phyloP scores from a whole-genome alignment of 2,113 vertebrate genomes.

The Rafetus swinhoei region DNA sequence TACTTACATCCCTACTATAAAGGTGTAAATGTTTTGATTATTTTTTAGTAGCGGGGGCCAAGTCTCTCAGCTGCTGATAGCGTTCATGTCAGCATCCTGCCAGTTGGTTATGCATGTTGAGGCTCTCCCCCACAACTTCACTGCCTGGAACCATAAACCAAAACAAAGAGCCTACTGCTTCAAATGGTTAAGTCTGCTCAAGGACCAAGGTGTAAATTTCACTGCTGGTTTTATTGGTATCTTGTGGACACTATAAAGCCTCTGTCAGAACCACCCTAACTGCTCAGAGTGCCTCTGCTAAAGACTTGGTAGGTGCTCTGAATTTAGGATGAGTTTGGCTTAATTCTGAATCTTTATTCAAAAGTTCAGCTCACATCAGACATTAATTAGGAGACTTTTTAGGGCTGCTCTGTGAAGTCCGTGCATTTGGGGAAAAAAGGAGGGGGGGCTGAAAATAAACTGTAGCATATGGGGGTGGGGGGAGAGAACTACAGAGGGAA shows the following conservation, averaged over 20 bases:
- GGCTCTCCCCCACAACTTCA: neutral
- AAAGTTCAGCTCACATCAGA: neutral
- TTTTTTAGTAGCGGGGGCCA: neutral
- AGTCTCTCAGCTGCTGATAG: neutral
- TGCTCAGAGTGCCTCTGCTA: neutral
- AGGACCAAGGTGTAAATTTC: neutral
- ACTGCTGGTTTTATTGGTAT: neutral
- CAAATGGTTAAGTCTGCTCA: neutral
- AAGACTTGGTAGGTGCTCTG: neutral
- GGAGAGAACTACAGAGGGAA: neutral
- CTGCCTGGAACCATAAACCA: neutral
- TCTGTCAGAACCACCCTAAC: neutral
- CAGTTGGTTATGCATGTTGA: neutral
- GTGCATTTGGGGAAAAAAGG: neutral
- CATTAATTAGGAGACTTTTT: neutral
- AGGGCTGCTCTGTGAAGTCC: neutral
- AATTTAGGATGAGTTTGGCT: neutral
- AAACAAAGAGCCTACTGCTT: neutral
- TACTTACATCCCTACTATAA: neutral
- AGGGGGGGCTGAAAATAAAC: neutral
- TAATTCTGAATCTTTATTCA: neutral
- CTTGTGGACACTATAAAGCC: neutral
- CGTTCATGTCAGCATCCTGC: neutral
- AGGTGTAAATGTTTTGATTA: neutral
- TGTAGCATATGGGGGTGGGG: no score